These are phyloP conservation scores for Aphrophora alni DNA, from an alignment of 2,888 invertebrate species.

Conservation along the genomic window DNA sequence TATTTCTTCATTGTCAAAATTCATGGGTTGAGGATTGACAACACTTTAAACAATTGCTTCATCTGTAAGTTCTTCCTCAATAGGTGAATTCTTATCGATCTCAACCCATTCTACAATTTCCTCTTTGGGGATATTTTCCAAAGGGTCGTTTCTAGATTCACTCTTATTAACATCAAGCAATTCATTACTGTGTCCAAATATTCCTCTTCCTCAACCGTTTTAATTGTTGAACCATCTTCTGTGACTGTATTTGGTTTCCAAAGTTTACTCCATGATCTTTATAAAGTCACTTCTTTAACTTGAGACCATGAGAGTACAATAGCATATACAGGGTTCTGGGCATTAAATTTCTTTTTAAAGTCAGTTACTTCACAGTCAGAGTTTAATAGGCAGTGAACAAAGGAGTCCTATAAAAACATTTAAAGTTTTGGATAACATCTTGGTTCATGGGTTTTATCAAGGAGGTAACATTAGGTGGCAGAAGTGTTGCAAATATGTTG, in stretches of 20 bases:
- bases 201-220: no score
- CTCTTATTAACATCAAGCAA: no score
- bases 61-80: no score
- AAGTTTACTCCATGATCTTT: not conserved
- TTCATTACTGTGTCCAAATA: no score
- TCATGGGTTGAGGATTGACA: no score
- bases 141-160: no score
- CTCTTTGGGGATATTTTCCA: no score
- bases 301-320: slow-evolving; percentile 1
- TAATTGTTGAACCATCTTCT: no score
- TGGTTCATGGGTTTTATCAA: slow-evolving; percentile 13
- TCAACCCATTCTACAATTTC: no score
- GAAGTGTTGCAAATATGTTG: not conserved
- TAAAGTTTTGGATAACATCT: slow-evolving; percentile 15
- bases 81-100: no score
- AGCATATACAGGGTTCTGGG: not conserved
- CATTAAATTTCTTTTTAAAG: slow-evolving; percentile 2
- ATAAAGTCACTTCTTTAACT: slow-evolving; percentile 7
- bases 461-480: slow-evolving; percentile 13
- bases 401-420: not conserved
- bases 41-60: no score
- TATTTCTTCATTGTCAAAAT: not conserved
- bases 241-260: not conserved
- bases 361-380: slow-evolving; percentile 16
- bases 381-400: slow-evolving; percentile 8